phyloP scores from a whole-genome alignment of 2,888 invertebrate species.

The Lacanobia oleracea region DNA sequence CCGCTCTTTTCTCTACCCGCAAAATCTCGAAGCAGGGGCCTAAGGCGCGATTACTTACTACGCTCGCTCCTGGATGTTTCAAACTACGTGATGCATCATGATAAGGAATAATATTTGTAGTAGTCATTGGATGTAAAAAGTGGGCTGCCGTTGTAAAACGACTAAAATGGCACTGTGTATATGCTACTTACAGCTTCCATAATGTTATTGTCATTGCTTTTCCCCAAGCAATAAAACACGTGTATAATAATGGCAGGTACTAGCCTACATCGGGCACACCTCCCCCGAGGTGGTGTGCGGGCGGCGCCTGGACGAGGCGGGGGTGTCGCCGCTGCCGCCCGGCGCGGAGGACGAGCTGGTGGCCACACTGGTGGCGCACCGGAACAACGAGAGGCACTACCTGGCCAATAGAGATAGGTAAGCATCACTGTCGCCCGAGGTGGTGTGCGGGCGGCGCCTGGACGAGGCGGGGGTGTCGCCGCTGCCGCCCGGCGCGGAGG shows the following conservation, averaged over 20 bases:
- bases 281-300: conserved; percentile 96
- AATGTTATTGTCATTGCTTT: neutral
- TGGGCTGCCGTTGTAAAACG: too few species aligned
- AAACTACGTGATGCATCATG: too few species aligned
- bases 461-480: conserved; percentile 95
- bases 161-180: too few species aligned
- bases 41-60: too few species aligned
- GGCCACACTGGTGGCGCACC: conserved; percentile 95
- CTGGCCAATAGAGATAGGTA: conserved; percentile 85
- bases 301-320: conserved; percentile 94
- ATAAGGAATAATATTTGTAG: too few species aligned
- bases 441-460: conserved; percentile 92
- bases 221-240: conserved; percentile 1
- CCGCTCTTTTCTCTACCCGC: too few species aligned
- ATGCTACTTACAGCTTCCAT: too few species aligned
- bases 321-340: conserved; percentile 93
- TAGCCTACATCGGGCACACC: conserved; percentile 97
- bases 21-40: too few species aligned
- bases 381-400: conserved; percentile 95
- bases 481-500: conserved; percentile 94
- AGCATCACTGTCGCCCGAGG: conserved; percentile 93
- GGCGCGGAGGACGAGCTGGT: conserved; percentile 96
- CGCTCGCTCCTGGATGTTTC: too few species aligned
- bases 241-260: conserved; percentile 89
- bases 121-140: too few species aligned